Conservation (phyloP, 64 coral and sea anemone species). For the Stichodactyla mertensii region DNA sequence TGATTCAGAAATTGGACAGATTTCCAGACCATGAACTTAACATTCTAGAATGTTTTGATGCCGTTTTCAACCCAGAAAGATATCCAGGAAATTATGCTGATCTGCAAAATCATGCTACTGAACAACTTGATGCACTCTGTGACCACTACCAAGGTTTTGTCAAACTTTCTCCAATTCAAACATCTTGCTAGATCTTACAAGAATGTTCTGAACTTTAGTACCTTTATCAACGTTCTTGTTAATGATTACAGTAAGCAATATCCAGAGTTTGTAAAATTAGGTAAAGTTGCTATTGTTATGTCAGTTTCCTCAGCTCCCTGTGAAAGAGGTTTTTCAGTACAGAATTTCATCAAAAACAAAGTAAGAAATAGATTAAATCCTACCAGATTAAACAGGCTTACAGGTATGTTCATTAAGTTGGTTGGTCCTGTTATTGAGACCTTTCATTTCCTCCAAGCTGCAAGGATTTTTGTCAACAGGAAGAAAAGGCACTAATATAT, state of each 20-base stretch:
- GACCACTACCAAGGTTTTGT: background rate
- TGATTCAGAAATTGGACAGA: background rate
- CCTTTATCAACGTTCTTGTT: background rate
- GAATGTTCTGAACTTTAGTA: no score
- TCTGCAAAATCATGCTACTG: background rate
- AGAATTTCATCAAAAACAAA: background rate
- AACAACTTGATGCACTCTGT: background rate
- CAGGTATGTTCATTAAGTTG: no score
- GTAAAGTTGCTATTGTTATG: background rate
- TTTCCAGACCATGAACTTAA: background rate
- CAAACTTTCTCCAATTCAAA: background rate
- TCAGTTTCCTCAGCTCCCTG: slow-evolving; percentile 3
- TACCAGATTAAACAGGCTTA: no score
- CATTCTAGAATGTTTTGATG: background rate
- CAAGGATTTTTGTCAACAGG: no score
- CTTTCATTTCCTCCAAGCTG: no score
- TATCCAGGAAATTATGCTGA: slow-evolving; percentile 8
- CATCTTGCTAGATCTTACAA: no score
- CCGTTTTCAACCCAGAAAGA: background rate
- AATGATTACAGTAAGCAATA: slow-evolving; percentile 8
- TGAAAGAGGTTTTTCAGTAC: slow-evolving; percentile 8
- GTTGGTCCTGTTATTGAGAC: no score
- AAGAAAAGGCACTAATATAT: no score
- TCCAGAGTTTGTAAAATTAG: slow-evolving; percentile 9
- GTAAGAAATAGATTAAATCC: no score